phyloP scores from a whole-genome alignment of 2,888 invertebrate genomes.

The Eilema depressum region DNA sequence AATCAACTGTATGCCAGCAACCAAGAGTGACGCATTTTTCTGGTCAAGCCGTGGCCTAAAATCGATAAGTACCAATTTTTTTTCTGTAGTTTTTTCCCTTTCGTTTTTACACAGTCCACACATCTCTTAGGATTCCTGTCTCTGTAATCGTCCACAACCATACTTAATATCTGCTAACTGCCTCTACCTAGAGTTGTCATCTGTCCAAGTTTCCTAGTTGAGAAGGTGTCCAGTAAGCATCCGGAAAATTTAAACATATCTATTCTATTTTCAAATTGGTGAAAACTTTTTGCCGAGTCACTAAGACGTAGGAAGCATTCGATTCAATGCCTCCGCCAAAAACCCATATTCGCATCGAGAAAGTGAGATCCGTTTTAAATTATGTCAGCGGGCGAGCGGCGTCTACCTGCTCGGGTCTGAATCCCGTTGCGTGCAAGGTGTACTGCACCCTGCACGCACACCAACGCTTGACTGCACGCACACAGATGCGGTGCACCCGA shows the following conservation, averaged over 20 bases:
- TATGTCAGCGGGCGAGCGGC: constrained; percentile 72
- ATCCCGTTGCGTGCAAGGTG: constrained; percentile 86
- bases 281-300: constrained; percentile 18
- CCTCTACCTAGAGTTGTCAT: too few species aligned
- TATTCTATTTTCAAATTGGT: not conserved
- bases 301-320: constrained; percentile 30
- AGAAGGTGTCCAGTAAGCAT: too few species aligned
- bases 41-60: too few species aligned
- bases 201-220: too few species aligned
- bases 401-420: constrained; percentile 79
- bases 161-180: too few species aligned
- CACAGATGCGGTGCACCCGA: constrained; percentile 56
- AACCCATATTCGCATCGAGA: constrained; percentile 76
- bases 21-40: too few species aligned
- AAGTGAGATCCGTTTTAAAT: constrained; percentile 78
- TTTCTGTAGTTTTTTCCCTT: too few species aligned
- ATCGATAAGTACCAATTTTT: too few species aligned
- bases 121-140: not conserved
- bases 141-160: too few species aligned
- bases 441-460: constrained; percentile 70
- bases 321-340: constrained; percentile 41
- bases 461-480: constrained; percentile 49
- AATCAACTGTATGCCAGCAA: too few species aligned
- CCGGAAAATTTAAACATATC: not conserved
- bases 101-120: too few species aligned